Percentiles rank a stretch among this genome's conserved stretches.
phyloP scores from a whole-genome alignment of 2,888 invertebrate species.

The Lithodes maja region DNA sequence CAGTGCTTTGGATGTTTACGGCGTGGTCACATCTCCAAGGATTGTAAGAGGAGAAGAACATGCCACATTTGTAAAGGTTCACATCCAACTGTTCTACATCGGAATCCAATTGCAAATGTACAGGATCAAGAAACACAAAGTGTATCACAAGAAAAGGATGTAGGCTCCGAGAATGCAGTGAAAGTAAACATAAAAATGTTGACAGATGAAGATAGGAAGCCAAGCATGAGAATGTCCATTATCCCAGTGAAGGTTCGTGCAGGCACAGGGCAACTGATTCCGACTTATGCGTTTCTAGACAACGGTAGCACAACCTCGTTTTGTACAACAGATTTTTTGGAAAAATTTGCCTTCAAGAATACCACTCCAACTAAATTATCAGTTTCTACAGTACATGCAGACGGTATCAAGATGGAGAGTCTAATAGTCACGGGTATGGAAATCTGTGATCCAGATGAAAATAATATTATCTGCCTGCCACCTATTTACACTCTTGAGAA shows the following conservation, averaged over 20 bases:
- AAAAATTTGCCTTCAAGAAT: neutral
- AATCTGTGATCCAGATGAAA: conserved; percentile 9
- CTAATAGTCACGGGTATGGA: neutral
- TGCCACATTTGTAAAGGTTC: too few relatives aligned
- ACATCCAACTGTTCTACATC: conserved; percentile 25
- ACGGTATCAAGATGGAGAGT: neutral
- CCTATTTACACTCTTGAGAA: neutral
- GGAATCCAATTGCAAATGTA: neutral
- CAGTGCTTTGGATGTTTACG: conserved; percentile 7
- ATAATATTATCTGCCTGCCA: neutral
- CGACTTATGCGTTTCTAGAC: neutral
- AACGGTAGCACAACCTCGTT: conserved; percentile 6
- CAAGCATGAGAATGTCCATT: neutral
- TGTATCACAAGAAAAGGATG: neutral
- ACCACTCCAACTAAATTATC: neutral
- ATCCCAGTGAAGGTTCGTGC: conserved; percentile 1
- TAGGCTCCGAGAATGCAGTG: neutral
- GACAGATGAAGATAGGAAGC: neutral
- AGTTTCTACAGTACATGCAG: neutral
- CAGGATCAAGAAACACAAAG: neutral
- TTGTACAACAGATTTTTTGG: neutral
- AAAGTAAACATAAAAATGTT: neutral
- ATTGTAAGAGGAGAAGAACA: neutral
- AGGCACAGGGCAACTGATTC: neutral
- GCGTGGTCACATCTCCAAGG: neutral